Evolutionary conservation across 2,113 vertebrate genomes (phyloP), one percentile per base, ranked within the genome.

Genomic region (Hucho hucho): DNA sequence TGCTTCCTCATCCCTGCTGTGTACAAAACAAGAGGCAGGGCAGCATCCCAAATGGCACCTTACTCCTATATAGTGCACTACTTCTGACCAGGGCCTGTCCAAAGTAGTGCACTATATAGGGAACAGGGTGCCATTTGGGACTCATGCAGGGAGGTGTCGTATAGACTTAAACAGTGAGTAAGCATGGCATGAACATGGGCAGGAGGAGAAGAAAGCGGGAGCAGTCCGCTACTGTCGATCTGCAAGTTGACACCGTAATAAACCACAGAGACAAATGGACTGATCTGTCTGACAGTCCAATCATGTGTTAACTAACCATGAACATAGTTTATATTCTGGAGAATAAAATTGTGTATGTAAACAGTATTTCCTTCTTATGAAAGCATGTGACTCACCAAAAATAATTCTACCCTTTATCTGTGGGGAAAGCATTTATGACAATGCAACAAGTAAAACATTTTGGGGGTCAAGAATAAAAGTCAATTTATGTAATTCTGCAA

Each of bases 11-110:
- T 43, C 37, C 22, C n/a, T 53, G 49, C 16, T 53, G 49, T 53
- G 16, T 43, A 9, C 58, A 68, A 78, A 69, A n/a, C 12, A 69
- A 77, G 72, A 72, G 16, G 49, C 20, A 4, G 22, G 20, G 6
- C 11, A 4, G 63, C 68, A 47, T 12, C 18, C 32, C 6, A 37
- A 53, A 2, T 59, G 14, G 29, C 68, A 53, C 29, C 49, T 32
- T 14, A 2, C 64, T 76, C 49, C 49, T 53, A 18, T 4, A 18
- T 16, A 53, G 49, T 5, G 49, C 13, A 53, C 49, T 53, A 53
- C 49, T 53, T 53, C 16, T 18, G 16, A 53, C 49, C 1, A 18
- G 16, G 49, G 3, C 47, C 14, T 11, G 11, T 13, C 11, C 3
- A 49, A 49, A 49, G 47, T 53, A 18, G 49, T 1, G 49, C 74